Conservation (phyloP, 1,140 invertebrate genomes). For the Ctenoplectra terminalis region DNA sequence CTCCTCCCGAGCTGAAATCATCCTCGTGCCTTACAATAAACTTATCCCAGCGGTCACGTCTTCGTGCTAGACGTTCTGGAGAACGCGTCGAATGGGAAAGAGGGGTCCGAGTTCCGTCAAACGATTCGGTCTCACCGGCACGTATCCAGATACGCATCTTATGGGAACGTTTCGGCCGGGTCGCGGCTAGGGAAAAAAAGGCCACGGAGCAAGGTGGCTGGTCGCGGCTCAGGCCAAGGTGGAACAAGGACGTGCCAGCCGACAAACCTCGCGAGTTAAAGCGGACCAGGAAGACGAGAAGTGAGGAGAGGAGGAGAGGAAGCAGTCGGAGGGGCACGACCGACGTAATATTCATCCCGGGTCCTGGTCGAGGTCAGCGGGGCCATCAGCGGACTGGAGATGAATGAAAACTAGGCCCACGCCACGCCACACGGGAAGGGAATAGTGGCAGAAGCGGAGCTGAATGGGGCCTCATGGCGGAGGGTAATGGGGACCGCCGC, state of each 20-base stretch:
- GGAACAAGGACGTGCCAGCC: conserved; percentile 31
- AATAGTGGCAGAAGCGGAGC: conserved; percentile 71
- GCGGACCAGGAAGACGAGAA: neutral
- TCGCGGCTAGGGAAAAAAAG: conserved; percentile 49
- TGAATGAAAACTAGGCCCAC: conserved; percentile 77
- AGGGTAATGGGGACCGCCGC: conserved; percentile 68
- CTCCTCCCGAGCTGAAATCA: neutral
- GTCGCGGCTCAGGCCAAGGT: neutral
- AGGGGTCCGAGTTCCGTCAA: conserved; percentile 61
- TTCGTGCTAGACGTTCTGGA: neutral
- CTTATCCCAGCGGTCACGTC: conserved; percentile 36
- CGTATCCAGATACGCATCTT: conserved; percentile 78
- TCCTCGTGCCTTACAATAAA: neutral
- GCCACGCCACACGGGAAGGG: conserved; percentile 46
- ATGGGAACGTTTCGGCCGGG: conserved; percentile 72
- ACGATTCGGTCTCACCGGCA: conserved; percentile 77
- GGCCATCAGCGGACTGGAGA: conserved; percentile 76
- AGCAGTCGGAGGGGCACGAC: conserved; percentile 61
- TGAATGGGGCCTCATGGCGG: conserved; percentile 74
- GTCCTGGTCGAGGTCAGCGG: conserved; percentile 75
- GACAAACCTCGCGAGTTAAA: neutral
- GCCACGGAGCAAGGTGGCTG: conserved; percentile 47
- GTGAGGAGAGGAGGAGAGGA: too few species aligned
- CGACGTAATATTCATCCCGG: conserved; percentile 78
- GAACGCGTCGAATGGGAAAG: conserved; percentile 39